Evolutionary conservation across 2,113 vertebrate genomes (phyloP).

Genomic region (Lophura nycthemera): DNA sequence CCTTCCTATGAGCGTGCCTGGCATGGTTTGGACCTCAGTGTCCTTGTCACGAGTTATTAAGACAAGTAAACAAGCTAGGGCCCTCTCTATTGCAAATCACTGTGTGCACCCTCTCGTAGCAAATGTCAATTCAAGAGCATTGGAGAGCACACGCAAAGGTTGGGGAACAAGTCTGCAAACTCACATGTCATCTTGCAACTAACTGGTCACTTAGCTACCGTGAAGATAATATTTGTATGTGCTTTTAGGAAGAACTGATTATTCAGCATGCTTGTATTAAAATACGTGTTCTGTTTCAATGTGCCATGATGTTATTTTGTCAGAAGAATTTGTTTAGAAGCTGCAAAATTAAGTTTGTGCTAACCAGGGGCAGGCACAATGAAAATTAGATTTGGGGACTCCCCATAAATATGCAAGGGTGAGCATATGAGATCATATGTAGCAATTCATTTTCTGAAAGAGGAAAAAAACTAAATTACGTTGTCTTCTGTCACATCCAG

Average conservation of each 20-base stretch:
- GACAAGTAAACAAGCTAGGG: background rate
- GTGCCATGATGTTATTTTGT: slow-evolving; percentile 50
- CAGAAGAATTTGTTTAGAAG: slow-evolving; percentile 35
- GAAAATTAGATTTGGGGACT: slow-evolving; percentile 38
- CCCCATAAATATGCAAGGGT: slow-evolving; percentile 2
- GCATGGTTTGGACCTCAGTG: background rate
- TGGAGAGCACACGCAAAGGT: background rate
- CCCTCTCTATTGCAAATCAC: background rate
- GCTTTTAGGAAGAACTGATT: slow-evolving; percentile 57
- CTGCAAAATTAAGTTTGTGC: slow-evolving; percentile 40
- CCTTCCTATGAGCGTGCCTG: background rate
- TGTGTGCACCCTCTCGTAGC: background rate
- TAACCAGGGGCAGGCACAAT: slow-evolving; percentile 23
- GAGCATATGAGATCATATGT: background rate
- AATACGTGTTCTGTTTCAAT: slow-evolving; percentile 64
- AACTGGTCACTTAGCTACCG: slow-evolving; percentile 52
- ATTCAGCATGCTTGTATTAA: slow-evolving; percentile 48
- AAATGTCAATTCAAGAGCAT: background rate
- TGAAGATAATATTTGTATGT: slow-evolving; percentile 5
- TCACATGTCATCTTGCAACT: background rate
- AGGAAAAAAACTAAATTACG: background rate
- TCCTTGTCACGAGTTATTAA: slow-evolving; percentile 8
- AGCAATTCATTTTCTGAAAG: slow-evolving; percentile 38
- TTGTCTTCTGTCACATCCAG: slow-evolving; percentile 42
- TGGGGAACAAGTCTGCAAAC: background rate